phyloP scores from a whole-genome alignment of 1,140 invertebrate genomes.

The Drosophila sp. region DNA sequence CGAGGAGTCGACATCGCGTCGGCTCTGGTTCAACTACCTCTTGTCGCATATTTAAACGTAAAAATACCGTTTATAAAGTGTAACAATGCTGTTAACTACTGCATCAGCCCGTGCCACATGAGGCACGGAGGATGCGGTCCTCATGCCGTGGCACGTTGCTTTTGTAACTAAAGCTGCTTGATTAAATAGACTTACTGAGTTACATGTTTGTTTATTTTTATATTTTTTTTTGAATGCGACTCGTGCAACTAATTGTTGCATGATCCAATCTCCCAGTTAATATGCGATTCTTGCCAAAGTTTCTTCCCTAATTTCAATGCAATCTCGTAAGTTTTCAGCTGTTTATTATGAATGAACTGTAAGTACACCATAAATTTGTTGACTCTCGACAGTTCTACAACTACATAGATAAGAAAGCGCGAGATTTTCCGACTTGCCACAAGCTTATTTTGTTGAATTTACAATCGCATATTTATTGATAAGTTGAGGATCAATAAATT shows the following conservation, averaged over 20 bases:
- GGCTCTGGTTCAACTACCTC: constrained; percentile 32
- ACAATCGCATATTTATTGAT: constrained; percentile 2
- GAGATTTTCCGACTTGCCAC: not conserved
- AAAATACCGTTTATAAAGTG: constrained; percentile 78
- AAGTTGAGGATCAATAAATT: constrained; percentile 1
- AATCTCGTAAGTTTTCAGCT: not conserved
- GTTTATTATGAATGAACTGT: not conserved
- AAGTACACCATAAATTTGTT: not conserved
- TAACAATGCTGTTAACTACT: constrained; percentile 78
- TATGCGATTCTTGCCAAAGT: constrained; percentile 1
- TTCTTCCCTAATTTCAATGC: constrained; percentile 13
- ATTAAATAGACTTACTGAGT: constrained; percentile 53
- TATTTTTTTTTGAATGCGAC: not conserved
- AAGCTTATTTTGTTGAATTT: not conserved
- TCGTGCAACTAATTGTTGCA: constrained; percentile 10
- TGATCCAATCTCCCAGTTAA: not conserved
- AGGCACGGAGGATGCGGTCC: not conserved
- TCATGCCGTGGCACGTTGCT: not conserved
- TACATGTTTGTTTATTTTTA: not conserved
- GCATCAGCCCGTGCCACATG: constrained; percentile 23
- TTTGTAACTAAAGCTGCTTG: constrained; percentile 67
- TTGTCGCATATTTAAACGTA: constrained; percentile 69
- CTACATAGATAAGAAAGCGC: not conserved
- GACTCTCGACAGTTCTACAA: not conserved
- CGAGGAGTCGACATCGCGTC: constrained; percentile 17